Conservation (phyloP, 2,888 invertebrate species). For the Clepsis dumicolana region DNA sequence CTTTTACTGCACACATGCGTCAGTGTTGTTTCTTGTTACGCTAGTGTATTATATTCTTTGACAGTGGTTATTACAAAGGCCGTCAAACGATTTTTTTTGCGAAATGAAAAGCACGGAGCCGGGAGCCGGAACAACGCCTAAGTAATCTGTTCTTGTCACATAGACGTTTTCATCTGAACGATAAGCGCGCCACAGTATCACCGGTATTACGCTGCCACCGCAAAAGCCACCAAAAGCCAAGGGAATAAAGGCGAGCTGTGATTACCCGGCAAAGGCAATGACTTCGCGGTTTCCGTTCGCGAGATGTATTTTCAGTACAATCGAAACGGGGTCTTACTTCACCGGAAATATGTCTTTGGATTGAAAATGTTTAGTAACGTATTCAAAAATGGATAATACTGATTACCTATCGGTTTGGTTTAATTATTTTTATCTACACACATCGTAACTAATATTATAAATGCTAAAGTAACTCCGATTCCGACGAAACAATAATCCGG, state of each 20-base stretch:
- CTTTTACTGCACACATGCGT: too few relatives aligned
- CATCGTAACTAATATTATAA: too few relatives aligned
- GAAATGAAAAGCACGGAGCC: neutral
- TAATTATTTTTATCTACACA: too few relatives aligned
- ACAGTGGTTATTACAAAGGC: too few relatives aligned
- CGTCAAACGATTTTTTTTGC: too few relatives aligned
- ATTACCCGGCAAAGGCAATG: neutral
- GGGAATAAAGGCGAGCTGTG: neutral
- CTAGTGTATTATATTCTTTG: too few relatives aligned
- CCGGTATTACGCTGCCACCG: neutral
- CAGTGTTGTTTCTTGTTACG: too few relatives aligned
- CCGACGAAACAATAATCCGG: too few relatives aligned
- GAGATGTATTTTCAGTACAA: neutral
- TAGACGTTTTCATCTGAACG: conserved; percentile 27
- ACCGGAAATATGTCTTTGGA: neutral
- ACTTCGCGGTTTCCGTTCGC: neutral
- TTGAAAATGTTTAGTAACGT: neutral
- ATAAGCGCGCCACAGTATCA: neutral
- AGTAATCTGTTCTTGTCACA: conserved; percentile 43
- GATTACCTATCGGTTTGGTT: too few relatives aligned
- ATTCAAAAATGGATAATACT: too few relatives aligned
- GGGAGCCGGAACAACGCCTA: neutral
- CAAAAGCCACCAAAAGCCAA: neutral
- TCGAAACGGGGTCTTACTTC: neutral
- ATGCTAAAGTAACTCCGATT: too few relatives aligned